Conservation (phyloP, 2,797 vertebrate genomes). For the Ctenochaetus hawaiiensis region DNA sequence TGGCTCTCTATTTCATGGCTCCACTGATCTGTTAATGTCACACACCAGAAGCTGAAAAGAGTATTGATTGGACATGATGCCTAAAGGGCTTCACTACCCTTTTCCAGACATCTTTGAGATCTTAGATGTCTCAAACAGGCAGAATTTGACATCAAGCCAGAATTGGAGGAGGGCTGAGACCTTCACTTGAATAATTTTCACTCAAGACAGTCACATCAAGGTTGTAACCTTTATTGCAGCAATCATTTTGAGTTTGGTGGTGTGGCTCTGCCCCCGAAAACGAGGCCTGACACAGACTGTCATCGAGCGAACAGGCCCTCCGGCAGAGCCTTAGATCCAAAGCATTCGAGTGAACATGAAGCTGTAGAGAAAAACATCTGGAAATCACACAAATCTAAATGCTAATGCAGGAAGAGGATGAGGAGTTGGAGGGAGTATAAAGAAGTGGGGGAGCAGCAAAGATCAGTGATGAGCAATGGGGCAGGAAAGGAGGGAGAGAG, state of each 20-base stretch:
- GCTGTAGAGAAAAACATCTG: conserved; percentile 23
- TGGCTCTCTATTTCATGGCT: conserved; percentile 55
- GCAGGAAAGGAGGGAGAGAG: neutral
- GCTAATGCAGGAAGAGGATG: conserved; percentile 48
- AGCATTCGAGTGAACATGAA: conserved; percentile 31
- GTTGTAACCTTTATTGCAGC: conserved; percentile 28
- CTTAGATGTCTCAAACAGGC: conserved; percentile 46
- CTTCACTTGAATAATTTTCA: conserved; percentile 42
- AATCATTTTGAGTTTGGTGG: conserved; percentile 4
- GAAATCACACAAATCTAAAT: conserved; percentile 54
- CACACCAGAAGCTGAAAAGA: conserved; percentile 55
- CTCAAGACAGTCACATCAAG: conserved; percentile 24
- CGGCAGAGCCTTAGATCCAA: neutral
- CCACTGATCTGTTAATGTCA: conserved; percentile 70
- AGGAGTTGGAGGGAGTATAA: conserved; percentile 4
- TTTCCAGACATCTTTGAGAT: conserved; percentile 43
- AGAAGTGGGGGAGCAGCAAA: neutral
- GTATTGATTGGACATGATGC: conserved; percentile 69
- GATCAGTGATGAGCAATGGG: conserved; percentile 7
- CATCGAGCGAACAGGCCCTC: conserved; percentile 11
- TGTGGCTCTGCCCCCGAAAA: neutral
- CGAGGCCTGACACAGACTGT: conserved; percentile 4
- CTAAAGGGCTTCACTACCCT: conserved; percentile 54
- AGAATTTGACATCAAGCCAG: conserved; percentile 39
- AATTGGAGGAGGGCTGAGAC: conserved; percentile 12